These are phyloP conservation scores for Sorex maritimensis DNA, from an alignment of 2,797 vertebrate species.

Conservation along the genomic window DNA sequence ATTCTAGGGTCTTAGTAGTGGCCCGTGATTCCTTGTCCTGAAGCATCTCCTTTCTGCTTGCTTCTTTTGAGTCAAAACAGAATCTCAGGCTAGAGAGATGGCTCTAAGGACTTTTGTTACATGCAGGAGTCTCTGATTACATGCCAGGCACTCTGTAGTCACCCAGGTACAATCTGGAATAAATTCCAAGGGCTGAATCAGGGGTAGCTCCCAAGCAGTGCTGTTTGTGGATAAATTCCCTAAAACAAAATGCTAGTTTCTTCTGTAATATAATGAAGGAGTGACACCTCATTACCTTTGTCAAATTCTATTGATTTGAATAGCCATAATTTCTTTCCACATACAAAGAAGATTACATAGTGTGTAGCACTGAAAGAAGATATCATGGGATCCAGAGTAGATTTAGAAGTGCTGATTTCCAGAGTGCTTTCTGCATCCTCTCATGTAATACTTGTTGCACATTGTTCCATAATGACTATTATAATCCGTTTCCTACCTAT, in stretches of 20 bases:
- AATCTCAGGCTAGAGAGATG: too few species aligned
- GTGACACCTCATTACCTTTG: background rate
- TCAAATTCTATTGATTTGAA: background rate
- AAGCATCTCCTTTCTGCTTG: background rate
- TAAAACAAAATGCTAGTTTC: too few species aligned
- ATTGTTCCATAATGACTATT: background rate
- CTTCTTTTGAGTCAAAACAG: background rate
- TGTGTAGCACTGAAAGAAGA: background rate
- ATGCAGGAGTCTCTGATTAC: too few species aligned
- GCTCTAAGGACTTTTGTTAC: too few species aligned
- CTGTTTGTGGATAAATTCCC: too few species aligned
- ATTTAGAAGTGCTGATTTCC: constrained; percentile 9
- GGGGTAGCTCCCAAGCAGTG: too few species aligned
- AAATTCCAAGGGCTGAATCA: too few species aligned
- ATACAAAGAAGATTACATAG: background rate
- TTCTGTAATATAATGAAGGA: background rate
- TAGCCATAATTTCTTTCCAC: background rate
- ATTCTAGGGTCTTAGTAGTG: background rate
- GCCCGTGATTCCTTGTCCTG: background rate
- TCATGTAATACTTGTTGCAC: background rate
- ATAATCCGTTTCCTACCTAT: background rate
- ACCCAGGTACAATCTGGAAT: too few species aligned
- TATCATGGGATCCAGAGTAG: background rate
- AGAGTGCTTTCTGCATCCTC: background rate
- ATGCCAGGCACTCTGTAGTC: too few species aligned